These are phyloP conservation scores for Trichomalopsis sarcophagae DNA, from an alignment of 1,140 invertebrate species.

Conservation along the genomic window DNA sequence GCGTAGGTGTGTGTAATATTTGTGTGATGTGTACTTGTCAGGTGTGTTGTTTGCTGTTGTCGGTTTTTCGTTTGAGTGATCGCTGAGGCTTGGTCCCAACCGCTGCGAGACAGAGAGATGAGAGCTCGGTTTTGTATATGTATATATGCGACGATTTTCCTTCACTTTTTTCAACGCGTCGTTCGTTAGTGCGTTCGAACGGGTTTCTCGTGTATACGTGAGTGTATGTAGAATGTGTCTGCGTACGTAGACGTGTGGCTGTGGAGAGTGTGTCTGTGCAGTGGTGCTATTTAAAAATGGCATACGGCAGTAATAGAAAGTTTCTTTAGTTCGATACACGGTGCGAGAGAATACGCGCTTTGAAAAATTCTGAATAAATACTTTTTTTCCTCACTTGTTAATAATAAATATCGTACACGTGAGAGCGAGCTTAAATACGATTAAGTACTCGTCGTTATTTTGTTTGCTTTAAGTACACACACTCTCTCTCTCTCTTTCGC, in stretches of 20 bases:
- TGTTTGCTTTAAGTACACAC: slow-evolving; percentile 37
- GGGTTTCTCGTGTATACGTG: background rate
- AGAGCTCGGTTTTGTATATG: slow-evolving; percentile 38
- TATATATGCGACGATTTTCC: background rate
- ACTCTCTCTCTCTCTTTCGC: background rate
- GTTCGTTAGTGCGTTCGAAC: background rate
- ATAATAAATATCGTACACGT: slow-evolving; percentile 38
- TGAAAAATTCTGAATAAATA: slow-evolving; percentile 24
- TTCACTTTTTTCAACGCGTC: slow-evolving; percentile 2
- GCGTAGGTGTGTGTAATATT: background rate
- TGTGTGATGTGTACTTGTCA: slow-evolving; percentile 8
- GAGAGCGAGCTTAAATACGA: slow-evolving; percentile 36
- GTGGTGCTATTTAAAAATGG: slow-evolving; percentile 35
- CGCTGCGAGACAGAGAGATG: slow-evolving; percentile 57
- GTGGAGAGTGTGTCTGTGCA: background rate
- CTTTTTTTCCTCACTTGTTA: slow-evolving; percentile 6
- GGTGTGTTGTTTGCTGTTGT: slow-evolving; percentile 3
- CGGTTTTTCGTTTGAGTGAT: background rate
- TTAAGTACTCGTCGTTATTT: slow-evolving; percentile 30
- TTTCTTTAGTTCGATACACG: slow-evolving; percentile 33
- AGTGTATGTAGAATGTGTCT: background rate
- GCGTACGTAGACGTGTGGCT: background rate
- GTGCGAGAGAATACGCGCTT: slow-evolving; percentile 42
- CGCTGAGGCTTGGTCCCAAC: slow-evolving; percentile 59
- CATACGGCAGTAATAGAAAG: slow-evolving; percentile 46